A percentile compares a stretch with the other conserved stretches of the same genome.
These are phyloP conservation scores for Copidosoma aretas DNA, from an alignment of 2,888 invertebrate species.

Conservation along the genomic window DNA sequence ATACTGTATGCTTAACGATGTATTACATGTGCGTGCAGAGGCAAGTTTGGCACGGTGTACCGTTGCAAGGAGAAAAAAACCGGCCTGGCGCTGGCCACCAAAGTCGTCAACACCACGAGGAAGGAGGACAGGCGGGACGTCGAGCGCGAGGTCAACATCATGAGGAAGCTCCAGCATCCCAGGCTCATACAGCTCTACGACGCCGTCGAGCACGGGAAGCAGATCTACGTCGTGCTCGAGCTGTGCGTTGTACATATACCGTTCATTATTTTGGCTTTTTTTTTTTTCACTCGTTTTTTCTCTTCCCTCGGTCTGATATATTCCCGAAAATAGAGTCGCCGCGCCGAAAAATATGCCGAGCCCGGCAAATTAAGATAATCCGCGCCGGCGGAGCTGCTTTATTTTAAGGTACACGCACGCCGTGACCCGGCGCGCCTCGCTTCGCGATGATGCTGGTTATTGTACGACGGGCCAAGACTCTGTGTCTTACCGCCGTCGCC, in stretches of 20 bases:
- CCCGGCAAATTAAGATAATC: too few relatives aligned
- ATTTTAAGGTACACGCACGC: too few relatives aligned
- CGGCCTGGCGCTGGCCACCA: slow-evolving; percentile 86
- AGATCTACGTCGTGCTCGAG: slow-evolving; percentile 97
- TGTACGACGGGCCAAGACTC: too few relatives aligned
- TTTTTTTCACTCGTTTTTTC: neutral
- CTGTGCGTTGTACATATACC: slow-evolving; percentile 77
- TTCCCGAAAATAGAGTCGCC: too few relatives aligned
- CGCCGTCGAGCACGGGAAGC: slow-evolving; percentile 91
- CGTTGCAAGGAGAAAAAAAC: slow-evolving; percentile 85
- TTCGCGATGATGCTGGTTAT: too few relatives aligned
- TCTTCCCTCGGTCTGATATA: too few relatives aligned
- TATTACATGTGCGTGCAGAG: slow-evolving; percentile 67
- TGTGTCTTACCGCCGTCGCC: too few relatives aligned
- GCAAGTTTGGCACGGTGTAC: slow-evolving; percentile 97
- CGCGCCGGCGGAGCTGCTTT: too few relatives aligned
- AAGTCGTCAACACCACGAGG: slow-evolving; percentile 85
- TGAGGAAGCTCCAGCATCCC: slow-evolving; percentile 93
- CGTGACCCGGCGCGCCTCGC: too few relatives aligned
- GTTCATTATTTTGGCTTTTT: too few relatives aligned
- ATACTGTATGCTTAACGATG: too few relatives aligned
- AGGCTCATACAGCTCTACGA: slow-evolving; percentile 96
- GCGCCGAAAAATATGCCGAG: too few relatives aligned
- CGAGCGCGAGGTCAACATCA: slow-evolving; percentile 95
- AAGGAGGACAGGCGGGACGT: slow-evolving; percentile 90